phyloP scores from a whole-genome alignment of 2,113 vertebrate species.

The Aspiorhynchus laticeps region DNA sequence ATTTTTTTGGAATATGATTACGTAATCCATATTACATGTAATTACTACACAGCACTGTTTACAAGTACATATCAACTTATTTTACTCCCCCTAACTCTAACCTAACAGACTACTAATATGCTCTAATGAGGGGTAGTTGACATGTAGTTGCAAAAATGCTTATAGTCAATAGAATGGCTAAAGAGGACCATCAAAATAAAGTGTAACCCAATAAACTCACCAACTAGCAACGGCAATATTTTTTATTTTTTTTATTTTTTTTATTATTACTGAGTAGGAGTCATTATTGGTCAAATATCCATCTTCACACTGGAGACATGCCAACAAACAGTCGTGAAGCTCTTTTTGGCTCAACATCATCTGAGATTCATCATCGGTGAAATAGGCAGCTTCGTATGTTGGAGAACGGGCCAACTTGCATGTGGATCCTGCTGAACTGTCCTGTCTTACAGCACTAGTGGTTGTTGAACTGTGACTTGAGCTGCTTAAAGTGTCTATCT shows the following conservation, averaged over 20 bases:
- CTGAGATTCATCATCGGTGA: constrained; percentile 33
- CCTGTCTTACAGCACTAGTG: constrained; percentile 64
- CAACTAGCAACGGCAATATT: not conserved
- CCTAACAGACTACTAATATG: not conserved
- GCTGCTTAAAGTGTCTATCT: constrained; percentile 67
- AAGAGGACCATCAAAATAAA: not conserved
- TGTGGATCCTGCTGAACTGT: constrained; percentile 66
- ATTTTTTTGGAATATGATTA: no score
- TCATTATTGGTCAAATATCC: not conserved
- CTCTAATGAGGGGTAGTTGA: not conserved
- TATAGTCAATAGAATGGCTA: no score
- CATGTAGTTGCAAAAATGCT: not conserved
- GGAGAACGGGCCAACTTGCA: constrained; percentile 67
- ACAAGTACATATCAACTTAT: no score
- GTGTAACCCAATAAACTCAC: not conserved
- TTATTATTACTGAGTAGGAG: not conserved
- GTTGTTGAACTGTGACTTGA: constrained; percentile 73
- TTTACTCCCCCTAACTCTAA: no score
- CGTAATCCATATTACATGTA: no score
- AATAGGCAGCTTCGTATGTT: constrained; percentile 57
- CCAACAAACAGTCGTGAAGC: constrained; percentile 23
- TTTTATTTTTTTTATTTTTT: no score
- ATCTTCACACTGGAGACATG: not conserved
- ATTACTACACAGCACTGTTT: no score
- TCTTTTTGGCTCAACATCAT: constrained; percentile 4